These are phyloP conservation scores for Bombyx huttoni DNA, from an alignment of 2,888 invertebrate species.

Conservation along the genomic window DNA sequence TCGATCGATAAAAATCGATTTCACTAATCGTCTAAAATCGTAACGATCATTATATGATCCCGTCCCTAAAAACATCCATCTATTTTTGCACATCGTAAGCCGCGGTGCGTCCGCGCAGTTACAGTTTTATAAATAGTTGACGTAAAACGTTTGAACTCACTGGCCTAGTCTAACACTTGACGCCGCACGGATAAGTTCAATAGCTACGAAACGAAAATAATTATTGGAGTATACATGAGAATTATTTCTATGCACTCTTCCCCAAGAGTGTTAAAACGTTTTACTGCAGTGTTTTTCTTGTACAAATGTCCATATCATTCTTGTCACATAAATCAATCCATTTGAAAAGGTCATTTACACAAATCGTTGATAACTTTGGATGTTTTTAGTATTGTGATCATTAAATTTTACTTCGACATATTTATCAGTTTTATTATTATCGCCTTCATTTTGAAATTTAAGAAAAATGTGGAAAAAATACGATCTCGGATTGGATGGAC, in stretches of 20 bases:
- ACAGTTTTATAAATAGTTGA: constrained; percentile 41
- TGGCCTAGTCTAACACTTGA: background rate
- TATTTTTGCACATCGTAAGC: constrained; percentile 27
- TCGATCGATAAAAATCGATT: background rate
- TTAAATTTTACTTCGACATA: background rate
- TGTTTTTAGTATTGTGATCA: background rate
- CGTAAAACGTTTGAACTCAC: constrained; percentile 12
- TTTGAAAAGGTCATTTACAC: background rate
- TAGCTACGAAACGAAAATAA: background rate
- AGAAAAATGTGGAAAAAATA: too few species aligned
- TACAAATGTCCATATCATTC: background rate
- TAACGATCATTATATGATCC: constrained; percentile 7
- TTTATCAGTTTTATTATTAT: too few species aligned
- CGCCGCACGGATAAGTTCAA: background rate
- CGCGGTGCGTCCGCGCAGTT: constrained; percentile 37
- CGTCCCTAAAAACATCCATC: constrained; percentile 12
- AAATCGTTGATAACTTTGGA: background rate
- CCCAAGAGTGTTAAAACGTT: background rate
- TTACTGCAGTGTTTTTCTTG: background rate
- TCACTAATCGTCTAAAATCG: background rate
- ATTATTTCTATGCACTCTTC: too few species aligned
- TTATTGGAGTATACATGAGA: too few species aligned
- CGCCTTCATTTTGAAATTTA: too few species aligned
- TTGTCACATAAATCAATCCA: background rate
- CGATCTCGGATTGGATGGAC: too few species aligned